phyloP scores from a whole-genome alignment of 2,797 vertebrate species.

The Schizopygopsis pylzovi region DNA sequence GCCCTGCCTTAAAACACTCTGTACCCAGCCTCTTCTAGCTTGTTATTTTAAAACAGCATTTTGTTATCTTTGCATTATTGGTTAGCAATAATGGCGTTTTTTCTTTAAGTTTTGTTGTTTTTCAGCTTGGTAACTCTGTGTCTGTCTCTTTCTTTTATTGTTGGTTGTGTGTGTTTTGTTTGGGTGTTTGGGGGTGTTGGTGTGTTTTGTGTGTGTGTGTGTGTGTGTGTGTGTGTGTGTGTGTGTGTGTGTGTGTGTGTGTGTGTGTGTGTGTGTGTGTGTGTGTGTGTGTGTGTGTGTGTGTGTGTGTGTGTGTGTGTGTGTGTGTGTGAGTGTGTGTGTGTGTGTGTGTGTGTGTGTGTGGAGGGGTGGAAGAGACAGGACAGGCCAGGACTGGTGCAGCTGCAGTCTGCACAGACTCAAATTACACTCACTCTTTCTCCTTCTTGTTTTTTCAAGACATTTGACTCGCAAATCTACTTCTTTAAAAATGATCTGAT shows the following conservation, averaged over 20 bases:
- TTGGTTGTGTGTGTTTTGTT: too few relatives aligned
- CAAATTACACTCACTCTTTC: constrained; percentile 40
- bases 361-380: constrained; percentile 11
- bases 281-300: too few relatives aligned
- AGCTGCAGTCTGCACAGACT: constrained; percentile 43
- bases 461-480: too few relatives aligned
- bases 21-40: not conserved
- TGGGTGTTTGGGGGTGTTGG: too few relatives aligned
- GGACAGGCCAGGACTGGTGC: constrained; percentile 71
- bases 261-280: too few relatives aligned
- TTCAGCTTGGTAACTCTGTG: not conserved
- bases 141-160: constrained; percentile 7
- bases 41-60: not conserved
- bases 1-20: not conserved
- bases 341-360: not conserved
- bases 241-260: too few relatives aligned
- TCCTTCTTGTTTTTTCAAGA: too few relatives aligned
- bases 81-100: not conserved
- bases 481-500: too few relatives aligned
- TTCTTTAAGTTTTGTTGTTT: too few relatives aligned
- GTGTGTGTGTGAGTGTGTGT: not conserved
- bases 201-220: too few relatives aligned
- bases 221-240: too few relatives aligned
- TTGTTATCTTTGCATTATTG: not conserved
- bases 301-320: not conserved